Percentiles rank a stretch among this genome's conserved stretches.
These are phyloP conservation scores for Acipenser transmontanus DNA, from an alignment of 2,797 vertebrate species.

Conservation along the genomic window DNA sequence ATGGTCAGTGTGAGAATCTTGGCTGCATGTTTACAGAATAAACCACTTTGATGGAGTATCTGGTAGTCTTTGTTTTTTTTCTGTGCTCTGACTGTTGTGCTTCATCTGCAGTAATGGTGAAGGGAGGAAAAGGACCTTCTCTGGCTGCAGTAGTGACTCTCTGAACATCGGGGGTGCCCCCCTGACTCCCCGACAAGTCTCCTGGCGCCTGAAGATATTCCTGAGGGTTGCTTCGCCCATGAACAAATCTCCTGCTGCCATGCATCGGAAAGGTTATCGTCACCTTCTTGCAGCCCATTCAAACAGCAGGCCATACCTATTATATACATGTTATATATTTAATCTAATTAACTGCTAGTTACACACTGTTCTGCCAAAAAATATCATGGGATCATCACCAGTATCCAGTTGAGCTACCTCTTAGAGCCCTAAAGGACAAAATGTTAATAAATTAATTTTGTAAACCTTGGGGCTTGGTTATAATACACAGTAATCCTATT, in stretches of 20 bases:
- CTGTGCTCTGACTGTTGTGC: conserved; percentile 16
- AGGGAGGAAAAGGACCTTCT: conserved; percentile 80
- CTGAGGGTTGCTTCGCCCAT: conserved; percentile 91
- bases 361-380: neutral
- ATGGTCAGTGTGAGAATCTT: no score
- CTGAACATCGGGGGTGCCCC: conserved; percentile 58
- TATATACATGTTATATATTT: no score
- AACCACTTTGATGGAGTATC: neutral
- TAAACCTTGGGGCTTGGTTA: no score
- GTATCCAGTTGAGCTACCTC: no score
- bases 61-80: neutral
- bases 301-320: no score
- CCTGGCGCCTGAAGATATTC: conserved; percentile 97
- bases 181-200: conserved; percentile 75
- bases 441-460: no score
- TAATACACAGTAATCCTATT: no score
- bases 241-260: conserved; percentile 78
- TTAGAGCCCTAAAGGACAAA: no score
- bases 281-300: neutral
- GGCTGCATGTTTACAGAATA: neutral
- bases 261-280: conserved; percentile 82
- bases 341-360: neutral
- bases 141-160: conserved; percentile 82
- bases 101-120: conserved; percentile 78
- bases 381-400: no score